Base-by-base conservation (phyloP, 2,888 invertebrate species). In the Ditula angustiorana region DNA sequence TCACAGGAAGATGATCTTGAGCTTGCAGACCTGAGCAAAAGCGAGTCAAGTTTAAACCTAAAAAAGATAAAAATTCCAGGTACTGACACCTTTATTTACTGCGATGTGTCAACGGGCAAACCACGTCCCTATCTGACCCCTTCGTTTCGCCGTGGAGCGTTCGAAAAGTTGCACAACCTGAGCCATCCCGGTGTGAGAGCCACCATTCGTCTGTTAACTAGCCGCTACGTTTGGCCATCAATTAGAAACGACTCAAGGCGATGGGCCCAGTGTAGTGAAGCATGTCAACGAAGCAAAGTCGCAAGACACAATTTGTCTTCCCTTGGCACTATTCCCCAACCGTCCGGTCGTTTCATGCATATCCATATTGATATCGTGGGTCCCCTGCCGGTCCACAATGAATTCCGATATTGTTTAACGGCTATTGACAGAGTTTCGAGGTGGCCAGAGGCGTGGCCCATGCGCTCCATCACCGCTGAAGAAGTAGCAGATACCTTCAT, bases 291-390 rank as follows among this genome's bases (percentile, higher is more conserved):
- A 0, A 56, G 58, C 13, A 74, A 73, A 13, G 63, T 74, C 0
- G 21, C 69, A 1, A 19, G 71, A 3, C 74, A 74, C 30, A 59
- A 10, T 3, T 19, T 28, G 0, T 2, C 73, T 3, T 73, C 72
- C 0, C 46, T 70, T 0, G 67, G 68, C 0, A 24, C 30, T 2
- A 69, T 73, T 7, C n/a, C n/a, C 2, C n/a, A 2, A 2, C 69
- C 74, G 3, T 28, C 69, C 10, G 47, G 21, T 2, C 52, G 73
- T 0, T 69, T 76, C 26, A 8, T 5, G 0, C 71, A 74, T 16
- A 57, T 76, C 5, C 88, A 90, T 67, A 73, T 92, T 0, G 89
- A 92, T 69, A 69, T 74, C 8, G 55, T 73, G 11, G 72, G 86
- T 1, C 87, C 70, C 0, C 41, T 73, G 7, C 72, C 70, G 0